Base-by-base conservation (phyloP, 2,888 invertebrate species). In the Mesorhabditis spiculigera region DNA sequence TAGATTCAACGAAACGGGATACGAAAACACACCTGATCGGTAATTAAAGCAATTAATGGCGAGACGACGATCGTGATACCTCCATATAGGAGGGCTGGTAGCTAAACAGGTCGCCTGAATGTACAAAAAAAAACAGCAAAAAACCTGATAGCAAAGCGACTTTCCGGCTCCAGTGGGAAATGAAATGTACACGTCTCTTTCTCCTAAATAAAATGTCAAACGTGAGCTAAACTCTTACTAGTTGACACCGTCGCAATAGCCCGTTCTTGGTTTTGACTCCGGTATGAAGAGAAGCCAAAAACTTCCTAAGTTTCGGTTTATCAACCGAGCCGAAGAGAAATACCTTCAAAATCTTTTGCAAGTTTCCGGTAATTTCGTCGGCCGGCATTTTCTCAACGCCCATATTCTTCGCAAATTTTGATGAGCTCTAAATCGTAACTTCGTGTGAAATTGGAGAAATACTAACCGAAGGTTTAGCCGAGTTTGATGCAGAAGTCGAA, bases 111-210 rank as follows among this genome's bases (percentile, higher is more conserved):
- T 50, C n/a, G 58, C 58, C n/a, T 50, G n/a, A 10, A 50, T 28
- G 28, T 28, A 28, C 28, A 50, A n/a, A 50, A 50, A n/a, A 10
- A 10, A n/a, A 10, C 58, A 50, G n/a, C 8, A 50, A 50, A 50
- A 50, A 76, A 98, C 89, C 87, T 98, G 97, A 88, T 94, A 98
- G 87, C 96, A 96, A 41, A 98, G 88, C 0, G 96, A 97, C 88
- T 98, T 98, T 61, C 98, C 98, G 58, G 88, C 88, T 50, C 98
- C 98, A 5, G 98, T 99, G 3, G 98, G 98, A 95, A 98, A 95
- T 75, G 93, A 95, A 10, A 98, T 91, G 86, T 93, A 94, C 0
- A 95, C 93, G 91, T 98, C 97, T 82, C 91, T 90, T 80, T 91
- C 79, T 4, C 87, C 88, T 88, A 79, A 65, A 84, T 43, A 43